Percentiles rank a stretch among this genome's conserved stretches.
These are phyloP conservation scores for Actinernus sp. DNA, from an alignment of 92 coral and sea anemone genomes.

Conservation along the genomic window DNA sequence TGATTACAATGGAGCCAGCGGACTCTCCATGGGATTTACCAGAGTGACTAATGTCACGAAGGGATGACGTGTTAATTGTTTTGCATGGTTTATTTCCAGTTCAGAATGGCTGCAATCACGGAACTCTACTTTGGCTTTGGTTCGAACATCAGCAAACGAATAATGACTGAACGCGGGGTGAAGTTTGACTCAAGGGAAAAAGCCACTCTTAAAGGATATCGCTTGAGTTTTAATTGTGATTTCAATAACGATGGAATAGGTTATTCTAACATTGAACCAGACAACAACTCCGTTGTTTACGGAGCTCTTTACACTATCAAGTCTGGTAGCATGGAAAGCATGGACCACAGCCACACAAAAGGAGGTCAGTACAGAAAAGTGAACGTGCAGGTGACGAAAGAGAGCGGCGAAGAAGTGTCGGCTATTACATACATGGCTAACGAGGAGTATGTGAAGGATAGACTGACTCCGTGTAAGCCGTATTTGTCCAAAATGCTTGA, in stretches of 20 bases:
- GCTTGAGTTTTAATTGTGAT: conserved; percentile 32
- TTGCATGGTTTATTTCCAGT: too few relatives aligned
- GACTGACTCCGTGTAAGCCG: conserved; percentile 3
- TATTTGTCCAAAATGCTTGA: background rate
- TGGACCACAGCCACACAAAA: conserved; percentile 43
- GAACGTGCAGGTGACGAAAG: conserved; percentile 38
- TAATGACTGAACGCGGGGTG: conserved; percentile 68
- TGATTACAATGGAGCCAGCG: too few relatives aligned
- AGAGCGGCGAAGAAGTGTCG: conserved; percentile 31
- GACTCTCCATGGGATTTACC: too few relatives aligned
- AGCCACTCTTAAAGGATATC: conserved; percentile 50
- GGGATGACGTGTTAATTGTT: too few relatives aligned
- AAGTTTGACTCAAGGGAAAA: conserved; percentile 51
- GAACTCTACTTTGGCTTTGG: conserved; percentile 59
- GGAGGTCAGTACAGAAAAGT: conserved; percentile 29
- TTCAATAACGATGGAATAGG: conserved; percentile 64
- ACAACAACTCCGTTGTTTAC: conserved; percentile 34
- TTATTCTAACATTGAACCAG: conserved; percentile 49
- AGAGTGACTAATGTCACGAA: too few relatives aligned
- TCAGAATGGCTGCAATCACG: too few relatives aligned
- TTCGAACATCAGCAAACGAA: conserved; percentile 58
- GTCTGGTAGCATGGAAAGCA: conserved; percentile 24
- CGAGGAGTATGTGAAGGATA: conserved; percentile 32
- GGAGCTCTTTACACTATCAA: conserved; percentile 59
- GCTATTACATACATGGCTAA: conserved; percentile 58